These are phyloP conservation scores for Plagiodera versicolora DNA, from an alignment of 2,888 invertebrate genomes.

Conservation along the genomic window DNA sequence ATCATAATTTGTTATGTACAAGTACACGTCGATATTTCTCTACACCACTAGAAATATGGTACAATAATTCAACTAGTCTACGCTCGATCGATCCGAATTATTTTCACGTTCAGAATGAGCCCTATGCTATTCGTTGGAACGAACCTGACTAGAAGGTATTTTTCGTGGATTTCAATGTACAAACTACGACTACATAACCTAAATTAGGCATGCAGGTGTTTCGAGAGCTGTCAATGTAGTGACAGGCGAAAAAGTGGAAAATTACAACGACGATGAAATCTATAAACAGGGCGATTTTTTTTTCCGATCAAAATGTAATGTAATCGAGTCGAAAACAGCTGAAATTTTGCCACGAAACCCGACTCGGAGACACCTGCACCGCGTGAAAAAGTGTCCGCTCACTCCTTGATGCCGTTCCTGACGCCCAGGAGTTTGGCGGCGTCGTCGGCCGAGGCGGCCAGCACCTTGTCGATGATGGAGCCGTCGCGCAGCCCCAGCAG, in stretches of 20 bases:
- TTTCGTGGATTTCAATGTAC: neutral
- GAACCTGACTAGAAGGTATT: conserved; percentile 50
- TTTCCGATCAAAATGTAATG: too few relatives aligned
- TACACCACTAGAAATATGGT: conserved; percentile 34
- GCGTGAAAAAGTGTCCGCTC: too few relatives aligned
- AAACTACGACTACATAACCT: conserved; percentile 11
- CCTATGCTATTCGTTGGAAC: conserved; percentile 45
- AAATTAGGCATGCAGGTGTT: too few relatives aligned
- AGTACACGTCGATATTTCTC: conserved; percentile 42
- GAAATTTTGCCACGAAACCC: too few relatives aligned
- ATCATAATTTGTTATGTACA: conserved; percentile 50
- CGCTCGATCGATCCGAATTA: conserved; percentile 39
- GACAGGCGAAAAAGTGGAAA: too few relatives aligned
- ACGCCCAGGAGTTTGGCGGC: conserved; percentile 86
- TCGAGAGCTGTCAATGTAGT: too few relatives aligned
- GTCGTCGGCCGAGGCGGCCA: conserved; percentile 82
- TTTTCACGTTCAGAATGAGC: conserved; percentile 17
- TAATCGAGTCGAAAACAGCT: too few relatives aligned
- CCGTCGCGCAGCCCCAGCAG: conserved; percentile 85
- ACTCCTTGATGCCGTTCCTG: conserved; percentile 56
- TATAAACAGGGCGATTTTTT: too few relatives aligned
- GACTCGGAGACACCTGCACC: too few relatives aligned
- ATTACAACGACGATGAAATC: too few relatives aligned
- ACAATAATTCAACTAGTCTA: conserved; percentile 43
- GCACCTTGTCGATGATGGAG: conserved; percentile 80